These are phyloP conservation scores for Oreonectes daqikongensis DNA, from an alignment of 2,797 vertebrate species.

Conservation along the genomic window DNA sequence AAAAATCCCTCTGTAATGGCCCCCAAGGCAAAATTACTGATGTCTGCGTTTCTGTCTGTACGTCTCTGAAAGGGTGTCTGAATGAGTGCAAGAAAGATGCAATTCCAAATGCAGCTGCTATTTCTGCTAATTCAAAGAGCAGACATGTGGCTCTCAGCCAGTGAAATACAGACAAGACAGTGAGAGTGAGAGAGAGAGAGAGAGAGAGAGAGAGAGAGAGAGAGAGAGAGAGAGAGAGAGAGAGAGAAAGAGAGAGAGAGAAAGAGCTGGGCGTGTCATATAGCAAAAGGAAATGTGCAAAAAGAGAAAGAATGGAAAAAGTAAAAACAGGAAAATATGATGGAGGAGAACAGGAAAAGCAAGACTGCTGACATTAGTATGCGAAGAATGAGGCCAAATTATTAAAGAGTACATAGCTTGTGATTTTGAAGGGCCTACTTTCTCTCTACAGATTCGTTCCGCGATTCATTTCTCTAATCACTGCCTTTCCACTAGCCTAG, in stretches of 20 bases:
- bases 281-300: slow-evolving; percentile 4
- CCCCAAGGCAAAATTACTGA: not conserved
- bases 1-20: not conserved
- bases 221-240: not conserved
- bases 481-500: too few relatives aligned
- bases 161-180: slow-evolving; percentile 12
- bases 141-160: slow-evolving; percentile 38
- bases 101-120: slow-evolving; percentile 52
- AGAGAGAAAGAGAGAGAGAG: not conserved
- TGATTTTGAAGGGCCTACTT: too few relatives aligned
- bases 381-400: not conserved
- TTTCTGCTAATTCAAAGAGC: slow-evolving; percentile 42
- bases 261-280: slow-evolving; percentile 30
- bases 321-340: slow-evolving; percentile 34
- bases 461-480: too few relatives aligned
- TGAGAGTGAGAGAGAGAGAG: not conserved
- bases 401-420: too few relatives aligned
- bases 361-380: not conserved
- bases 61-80: not conserved
- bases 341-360: slow-evolving; percentile 2
- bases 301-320: not conserved
- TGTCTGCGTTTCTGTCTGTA: slow-evolving; percentile 22
- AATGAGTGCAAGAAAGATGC: slow-evolving; percentile 2
- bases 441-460: too few relatives aligned
- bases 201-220: not conserved